Evolutionary conservation across 2,797 vertebrate genomes (phyloP).

Genomic region (Channallabes apus): DNA sequence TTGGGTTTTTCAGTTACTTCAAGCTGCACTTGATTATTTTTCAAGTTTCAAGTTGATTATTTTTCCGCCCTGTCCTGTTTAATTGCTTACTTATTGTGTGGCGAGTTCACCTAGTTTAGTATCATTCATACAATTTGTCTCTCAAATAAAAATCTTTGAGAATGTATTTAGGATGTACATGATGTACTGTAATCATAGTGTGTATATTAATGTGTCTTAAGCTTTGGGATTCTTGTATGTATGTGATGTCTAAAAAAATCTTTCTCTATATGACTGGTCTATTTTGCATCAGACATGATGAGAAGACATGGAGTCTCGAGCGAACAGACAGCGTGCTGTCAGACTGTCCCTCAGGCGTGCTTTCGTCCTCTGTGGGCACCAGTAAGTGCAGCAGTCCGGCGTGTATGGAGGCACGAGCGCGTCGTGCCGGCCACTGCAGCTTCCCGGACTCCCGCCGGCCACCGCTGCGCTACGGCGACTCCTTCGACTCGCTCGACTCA

Average conservation of each 20-base stretch:
- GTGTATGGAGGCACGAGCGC: conserved; percentile 89
- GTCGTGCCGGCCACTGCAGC: conserved; percentile 84
- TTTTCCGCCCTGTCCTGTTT: not conserved
- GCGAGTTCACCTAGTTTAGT: not conserved
- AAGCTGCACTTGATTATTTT: no score
- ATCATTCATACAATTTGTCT: not conserved
- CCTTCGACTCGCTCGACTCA: conserved; percentile 93
- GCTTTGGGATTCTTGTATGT: not conserved
- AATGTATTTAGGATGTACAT: not conserved
- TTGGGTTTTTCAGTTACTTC: not conserved
- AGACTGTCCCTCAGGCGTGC: conserved; percentile 90
- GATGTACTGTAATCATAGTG: not conserved
- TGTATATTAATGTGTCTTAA: not conserved
- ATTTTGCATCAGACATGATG: conserved; percentile 82
- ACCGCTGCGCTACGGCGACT: conserved; percentile 84
- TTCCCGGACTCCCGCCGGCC: conserved; percentile 81
- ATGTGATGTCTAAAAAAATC: not conserved
- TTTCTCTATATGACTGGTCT: conserved; percentile 30
- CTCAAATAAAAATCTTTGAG: not conserved
- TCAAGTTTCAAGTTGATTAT: not conserved
- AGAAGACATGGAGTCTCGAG: conserved; percentile 96
- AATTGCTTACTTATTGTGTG: not conserved
- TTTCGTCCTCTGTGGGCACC: conserved; percentile 94
- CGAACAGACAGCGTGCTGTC: conserved; percentile 91
- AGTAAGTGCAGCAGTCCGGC: conserved; percentile 98